A percentile compares a stretch with the other conserved stretches of the same genome.
Conservation (phyloP, 23 tunicate species). For the Trididemnum clinides region DNA sequence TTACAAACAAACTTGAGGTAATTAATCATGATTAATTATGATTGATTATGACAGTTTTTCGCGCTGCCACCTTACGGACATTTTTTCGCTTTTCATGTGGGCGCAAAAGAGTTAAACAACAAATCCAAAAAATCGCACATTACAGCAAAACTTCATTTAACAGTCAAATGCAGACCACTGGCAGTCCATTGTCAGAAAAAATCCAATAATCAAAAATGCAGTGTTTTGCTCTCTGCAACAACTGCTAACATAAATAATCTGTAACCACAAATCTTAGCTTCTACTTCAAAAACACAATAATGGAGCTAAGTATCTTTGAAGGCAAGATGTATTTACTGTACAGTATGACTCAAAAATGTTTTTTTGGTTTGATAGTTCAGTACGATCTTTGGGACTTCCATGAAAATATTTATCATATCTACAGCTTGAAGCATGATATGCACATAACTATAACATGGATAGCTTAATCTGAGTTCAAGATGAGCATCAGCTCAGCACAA, state of each 20-base stretch:
- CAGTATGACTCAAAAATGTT: not conserved
- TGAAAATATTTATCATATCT: not conserved
- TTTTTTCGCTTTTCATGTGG: too few relatives aligned
- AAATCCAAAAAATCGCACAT: too few relatives aligned
- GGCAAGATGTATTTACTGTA: not conserved
- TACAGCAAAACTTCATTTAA: too few relatives aligned
- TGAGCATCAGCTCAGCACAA: conserved; percentile 9
- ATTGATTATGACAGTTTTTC: too few relatives aligned
- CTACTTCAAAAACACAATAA: conserved; percentile 9
- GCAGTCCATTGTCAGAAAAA: not conserved
- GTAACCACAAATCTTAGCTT: not conserved
- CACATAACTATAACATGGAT: not conserved
- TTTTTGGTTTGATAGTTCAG: not conserved
- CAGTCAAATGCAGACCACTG: not conserved
- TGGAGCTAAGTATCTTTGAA: not conserved
- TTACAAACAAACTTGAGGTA: too few relatives aligned
- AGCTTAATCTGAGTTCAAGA: conserved; percentile 3
- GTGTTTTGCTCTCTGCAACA: not conserved
- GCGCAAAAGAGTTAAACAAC: too few relatives aligned
- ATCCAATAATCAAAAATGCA: conserved; percentile 2
- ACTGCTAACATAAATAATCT: not conserved
- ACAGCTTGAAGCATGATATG: not conserved
- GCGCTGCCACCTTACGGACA: too few relatives aligned
- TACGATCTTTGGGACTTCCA: not conserved
- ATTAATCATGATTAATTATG: too few relatives aligned